These are phyloP conservation scores for Odiellus spinosus DNA, from an alignment of 2,888 invertebrate species.

Conservation along the genomic window DNA sequence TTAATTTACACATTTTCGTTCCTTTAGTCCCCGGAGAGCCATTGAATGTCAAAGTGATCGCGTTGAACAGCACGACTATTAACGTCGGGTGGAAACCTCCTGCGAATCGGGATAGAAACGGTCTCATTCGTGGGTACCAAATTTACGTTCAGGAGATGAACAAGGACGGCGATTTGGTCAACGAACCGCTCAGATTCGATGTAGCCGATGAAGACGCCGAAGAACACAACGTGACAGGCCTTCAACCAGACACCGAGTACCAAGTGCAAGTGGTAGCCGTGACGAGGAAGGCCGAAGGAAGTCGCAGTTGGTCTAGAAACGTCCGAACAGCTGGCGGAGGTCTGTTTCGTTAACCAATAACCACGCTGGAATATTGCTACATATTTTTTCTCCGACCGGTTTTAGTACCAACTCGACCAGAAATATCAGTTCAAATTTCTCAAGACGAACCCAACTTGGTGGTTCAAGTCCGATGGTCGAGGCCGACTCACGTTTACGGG, in stretches of 20 bases:
- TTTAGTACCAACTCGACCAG: conserved; percentile 35
- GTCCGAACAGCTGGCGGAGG: conserved; percentile 86
- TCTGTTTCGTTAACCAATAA: conserved; percentile 30
- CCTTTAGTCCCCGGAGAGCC: conserved; percentile 89
- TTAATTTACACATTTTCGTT: no score
- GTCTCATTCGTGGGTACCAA: conserved; percentile 90
- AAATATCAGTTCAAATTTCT: conserved; percentile 46
- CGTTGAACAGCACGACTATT: conserved; percentile 89
- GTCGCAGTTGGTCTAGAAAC: conserved; percentile 65
- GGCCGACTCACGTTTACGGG: conserved; percentile 76
- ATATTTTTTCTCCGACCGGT: not conserved
- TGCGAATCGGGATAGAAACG: conserved; percentile 73
- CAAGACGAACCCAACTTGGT: conserved; percentile 73
- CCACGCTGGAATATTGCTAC: not conserved
- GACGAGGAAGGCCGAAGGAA: conserved; percentile 92
- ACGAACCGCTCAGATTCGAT: conserved; percentile 73
- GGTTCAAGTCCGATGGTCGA: conserved; percentile 81
- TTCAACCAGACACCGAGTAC: conserved; percentile 91
- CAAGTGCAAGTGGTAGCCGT: conserved; percentile 76
- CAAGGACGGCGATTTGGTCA: conserved; percentile 62
- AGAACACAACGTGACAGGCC: conserved; percentile 58
- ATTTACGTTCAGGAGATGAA: conserved; percentile 82
- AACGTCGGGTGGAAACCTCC: conserved; percentile 91
- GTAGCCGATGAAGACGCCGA: conserved; percentile 63
- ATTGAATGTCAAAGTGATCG: conserved; percentile 69